Conservation (phyloP, 1,140 invertebrate genomes). For the Archivesica marissinica region DNA sequence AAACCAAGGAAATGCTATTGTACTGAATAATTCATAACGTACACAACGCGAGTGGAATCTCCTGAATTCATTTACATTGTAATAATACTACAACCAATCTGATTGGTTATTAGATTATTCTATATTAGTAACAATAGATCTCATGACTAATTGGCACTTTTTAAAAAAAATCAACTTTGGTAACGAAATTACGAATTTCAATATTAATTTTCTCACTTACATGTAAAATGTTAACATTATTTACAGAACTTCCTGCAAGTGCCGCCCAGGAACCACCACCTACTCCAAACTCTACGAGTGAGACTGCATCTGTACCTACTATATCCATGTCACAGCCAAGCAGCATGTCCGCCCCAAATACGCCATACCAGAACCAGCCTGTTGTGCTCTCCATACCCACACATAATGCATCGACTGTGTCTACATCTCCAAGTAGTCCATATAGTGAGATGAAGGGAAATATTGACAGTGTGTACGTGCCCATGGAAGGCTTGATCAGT, state of each 20-base stretch:
- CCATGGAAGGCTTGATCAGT: conserved; percentile 39
- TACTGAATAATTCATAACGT: too few species aligned
- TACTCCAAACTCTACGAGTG: conserved; percentile 87
- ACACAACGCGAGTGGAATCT: too few species aligned
- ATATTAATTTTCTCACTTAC: too few species aligned
- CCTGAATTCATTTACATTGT: too few species aligned
- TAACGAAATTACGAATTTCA: too few species aligned
- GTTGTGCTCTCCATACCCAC: neutral
- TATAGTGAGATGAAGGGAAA: conserved; percentile 40
- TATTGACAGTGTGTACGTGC: conserved; percentile 36
- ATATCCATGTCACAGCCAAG: conserved; percentile 39
- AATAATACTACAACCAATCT: too few species aligned
- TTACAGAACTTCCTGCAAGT: conserved; percentile 92
- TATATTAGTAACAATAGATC: too few species aligned
- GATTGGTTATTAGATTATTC: too few species aligned
- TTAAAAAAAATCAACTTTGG: too few species aligned
- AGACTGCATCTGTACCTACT: conserved; percentile 64
- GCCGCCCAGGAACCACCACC: conserved; percentile 90
- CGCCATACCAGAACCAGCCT: conserved; percentile 25
- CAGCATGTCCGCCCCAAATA: conserved; percentile 5
- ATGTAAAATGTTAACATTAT: conserved; percentile 16
- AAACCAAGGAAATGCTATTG: too few species aligned
- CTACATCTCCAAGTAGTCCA: neutral
- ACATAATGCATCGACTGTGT: neutral
- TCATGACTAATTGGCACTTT: too few species aligned